These are phyloP conservation scores for Tauraco hartlaubi DNA, from an alignment of 2,797 vertebrate species.

Conservation along the genomic window DNA sequence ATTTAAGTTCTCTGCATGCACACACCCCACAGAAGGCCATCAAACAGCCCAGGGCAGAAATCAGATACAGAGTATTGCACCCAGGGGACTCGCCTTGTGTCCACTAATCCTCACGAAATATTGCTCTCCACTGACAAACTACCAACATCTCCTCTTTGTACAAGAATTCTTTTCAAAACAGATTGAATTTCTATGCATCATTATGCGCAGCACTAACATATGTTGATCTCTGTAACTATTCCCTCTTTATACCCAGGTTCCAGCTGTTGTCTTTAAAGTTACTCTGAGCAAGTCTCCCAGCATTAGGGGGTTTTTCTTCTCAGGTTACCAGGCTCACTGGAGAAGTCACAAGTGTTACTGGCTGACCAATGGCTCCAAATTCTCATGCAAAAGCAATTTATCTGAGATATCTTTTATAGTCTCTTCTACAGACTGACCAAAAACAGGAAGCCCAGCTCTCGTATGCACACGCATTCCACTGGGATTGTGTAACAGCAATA, in stretches of 20 bases:
- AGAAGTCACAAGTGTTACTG: slow-evolving; percentile 43
- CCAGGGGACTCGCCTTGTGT: background rate
- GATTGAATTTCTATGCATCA: slow-evolving; percentile 6
- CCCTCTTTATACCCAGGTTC: slow-evolving; percentile 18
- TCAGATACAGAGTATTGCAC: background rate
- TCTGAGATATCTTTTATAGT: slow-evolving; percentile 24
- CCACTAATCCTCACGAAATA: background rate
- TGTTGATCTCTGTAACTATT: slow-evolving; percentile 12
- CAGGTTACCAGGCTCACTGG: slow-evolving; percentile 22
- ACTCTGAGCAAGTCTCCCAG: background rate
- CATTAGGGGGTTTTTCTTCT: slow-evolving; percentile 24
- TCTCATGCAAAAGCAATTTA: slow-evolving; percentile 35
- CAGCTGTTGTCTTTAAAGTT: slow-evolving; percentile 50
- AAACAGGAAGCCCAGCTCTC: slow-evolving; percentile 74
- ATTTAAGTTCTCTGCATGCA: background rate
- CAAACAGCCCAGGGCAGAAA: background rate
- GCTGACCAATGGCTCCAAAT: slow-evolving; percentile 3
- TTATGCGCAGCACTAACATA: background rate
- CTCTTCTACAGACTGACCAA: slow-evolving; percentile 47
- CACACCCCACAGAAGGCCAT: background rate
- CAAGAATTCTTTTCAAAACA: slow-evolving; percentile 17
- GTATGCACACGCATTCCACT: slow-evolving; percentile 63
- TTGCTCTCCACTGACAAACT: background rate
- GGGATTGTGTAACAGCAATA: slow-evolving; percentile 74
- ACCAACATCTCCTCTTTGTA: slow-evolving; percentile 10